These are phyloP conservation scores for Marmota flaviventris DNA, from an alignment of 2,113 vertebrate genomes.

Conservation along the genomic window DNA sequence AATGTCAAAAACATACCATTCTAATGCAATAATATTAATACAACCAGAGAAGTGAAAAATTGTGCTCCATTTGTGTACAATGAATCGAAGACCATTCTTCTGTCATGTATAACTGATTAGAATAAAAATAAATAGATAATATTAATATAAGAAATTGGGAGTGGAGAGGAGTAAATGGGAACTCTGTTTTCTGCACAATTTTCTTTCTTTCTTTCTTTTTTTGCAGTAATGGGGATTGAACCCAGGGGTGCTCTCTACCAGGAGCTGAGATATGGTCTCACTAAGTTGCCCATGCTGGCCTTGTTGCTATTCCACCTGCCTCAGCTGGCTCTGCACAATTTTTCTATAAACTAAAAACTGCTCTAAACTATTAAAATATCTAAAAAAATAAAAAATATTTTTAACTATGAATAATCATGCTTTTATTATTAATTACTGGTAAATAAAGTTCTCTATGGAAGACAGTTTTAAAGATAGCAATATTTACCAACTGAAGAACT, in stretches of 20 bases:
- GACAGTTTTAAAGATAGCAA: conserved; percentile 5
- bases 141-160: neutral
- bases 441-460: neutral
- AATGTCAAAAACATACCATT: neutral
- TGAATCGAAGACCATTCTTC: no score
- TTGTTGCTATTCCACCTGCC: neutral
- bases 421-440: neutral
- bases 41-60: no score
- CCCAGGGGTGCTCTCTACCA: neutral
- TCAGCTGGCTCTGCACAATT: neutral
- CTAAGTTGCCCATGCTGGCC: neutral
- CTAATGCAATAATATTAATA: neutral
- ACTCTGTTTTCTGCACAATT: neutral
- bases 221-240: neutral
- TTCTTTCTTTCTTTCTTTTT: neutral
- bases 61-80: no score
- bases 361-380: conserved; percentile 10
- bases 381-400: neutral
- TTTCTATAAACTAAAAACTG: conserved; percentile 46
- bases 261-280: neutral
- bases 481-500: neutral
- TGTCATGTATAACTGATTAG: no score
- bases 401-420: neutral
- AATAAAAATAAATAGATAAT: neutral
- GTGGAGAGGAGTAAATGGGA: neutral